Conservation (phyloP, 2,113 vertebrate species). For the Aptenodytes patagonicus region DNA sequence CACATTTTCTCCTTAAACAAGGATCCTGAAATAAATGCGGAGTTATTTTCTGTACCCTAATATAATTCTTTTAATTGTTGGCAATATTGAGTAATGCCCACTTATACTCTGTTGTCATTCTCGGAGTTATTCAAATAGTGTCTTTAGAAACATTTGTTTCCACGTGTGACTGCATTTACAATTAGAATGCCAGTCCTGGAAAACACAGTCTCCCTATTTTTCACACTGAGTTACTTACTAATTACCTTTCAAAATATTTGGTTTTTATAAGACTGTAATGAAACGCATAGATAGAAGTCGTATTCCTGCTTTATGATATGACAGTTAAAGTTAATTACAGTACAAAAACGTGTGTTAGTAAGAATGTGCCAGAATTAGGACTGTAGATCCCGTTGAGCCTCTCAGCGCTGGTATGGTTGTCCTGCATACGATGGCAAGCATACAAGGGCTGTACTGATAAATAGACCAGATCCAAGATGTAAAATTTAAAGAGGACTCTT, state of each 20-base stretch:
- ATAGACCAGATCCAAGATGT: not conserved
- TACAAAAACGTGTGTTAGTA: not conserved
- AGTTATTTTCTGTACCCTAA: not conserved
- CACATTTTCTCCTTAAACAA: not conserved
- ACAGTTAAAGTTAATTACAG: not conserved
- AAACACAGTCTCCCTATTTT: not conserved
- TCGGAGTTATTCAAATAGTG: not conserved
- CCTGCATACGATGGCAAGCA: not conserved
- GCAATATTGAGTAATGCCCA: not conserved
- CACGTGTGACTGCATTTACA: not conserved
- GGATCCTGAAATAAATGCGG: not conserved
- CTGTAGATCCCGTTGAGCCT: not conserved
- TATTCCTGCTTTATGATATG: not conserved
- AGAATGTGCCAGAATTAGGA: not conserved
- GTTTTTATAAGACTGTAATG: not conserved
- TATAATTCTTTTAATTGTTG: not conserved
- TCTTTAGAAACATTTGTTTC: slow-evolving; percentile 21
- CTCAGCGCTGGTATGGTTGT: not conserved
- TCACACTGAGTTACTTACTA: not conserved
- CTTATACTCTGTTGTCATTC: not conserved
- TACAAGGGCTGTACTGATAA: not conserved
- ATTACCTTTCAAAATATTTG: not conserved
- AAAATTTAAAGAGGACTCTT: not conserved
- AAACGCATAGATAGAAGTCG: not conserved
- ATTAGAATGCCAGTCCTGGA: not conserved